Base-by-base conservation (phyloP, 2,797 vertebrate genomes). In the Okamejei kenojei region DNA sequence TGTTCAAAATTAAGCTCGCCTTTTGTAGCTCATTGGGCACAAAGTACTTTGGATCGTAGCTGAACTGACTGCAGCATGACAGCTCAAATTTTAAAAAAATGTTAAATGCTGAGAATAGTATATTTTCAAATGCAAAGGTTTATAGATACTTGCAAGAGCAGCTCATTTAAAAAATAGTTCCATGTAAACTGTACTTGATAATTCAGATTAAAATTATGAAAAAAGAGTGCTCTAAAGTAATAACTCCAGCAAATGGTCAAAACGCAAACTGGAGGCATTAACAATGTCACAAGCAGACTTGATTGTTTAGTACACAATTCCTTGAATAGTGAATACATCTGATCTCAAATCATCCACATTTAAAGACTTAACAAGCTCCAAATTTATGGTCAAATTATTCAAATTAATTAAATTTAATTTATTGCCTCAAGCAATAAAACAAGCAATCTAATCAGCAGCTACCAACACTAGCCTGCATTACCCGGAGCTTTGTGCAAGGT, bases 371-470 rank as follows among this genome's bases (percentile, higher is more conserved):
- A n/a, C n/a, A 45, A 38, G 7, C 23, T 76, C 23, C 23, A 76
- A 92, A 73, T 61, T 86, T 86, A 92, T 26, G 15, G 10, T 8
- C 26, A 73, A 35, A 9, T 73, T 74, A 74, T 54, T 45, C 13
- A 74, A 54, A 92, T 58, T 92, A 29, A 38, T 54, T 74, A 71
- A 74, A 91, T 91, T 91, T 91, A 32, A 74, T 74, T 21, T 92
- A 71, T 45, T 76, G 71, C 71, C 38, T n/a, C 32, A 29, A 45
- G 68, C 38, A 71, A 45, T 7, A 23, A n/a, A 38, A n/a, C 35
- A 38, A 19, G 68, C 21, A 71, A 19, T 26, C 23, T 7, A 26
- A 7, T 86, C 58, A 23, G 38, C 88, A 38, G 65, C 17, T 26
- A 21, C 32, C 38, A 91, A 91, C 82, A 90, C 2, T 10, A 38